Conservation (phyloP, 1,140 invertebrate species). For the Ips typographus region DNA sequence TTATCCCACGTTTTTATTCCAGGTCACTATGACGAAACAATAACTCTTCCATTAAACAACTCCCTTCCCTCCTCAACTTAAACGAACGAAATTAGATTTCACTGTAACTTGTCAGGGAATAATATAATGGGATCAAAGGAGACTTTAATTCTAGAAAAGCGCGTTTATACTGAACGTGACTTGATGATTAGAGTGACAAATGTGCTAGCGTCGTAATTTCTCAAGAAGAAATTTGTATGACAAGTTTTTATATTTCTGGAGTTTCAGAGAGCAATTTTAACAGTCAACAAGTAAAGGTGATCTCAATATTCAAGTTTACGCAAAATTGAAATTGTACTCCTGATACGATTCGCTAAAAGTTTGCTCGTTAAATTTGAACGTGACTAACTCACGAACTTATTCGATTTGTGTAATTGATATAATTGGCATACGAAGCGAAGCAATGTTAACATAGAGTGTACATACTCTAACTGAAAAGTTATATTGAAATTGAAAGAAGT, state of each 20-base stretch:
- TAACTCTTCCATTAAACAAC: not conserved
- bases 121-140: not conserved
- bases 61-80: not conserved
- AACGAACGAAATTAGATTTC: constrained; percentile 1
- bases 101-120: constrained; percentile 1
- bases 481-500: no score
- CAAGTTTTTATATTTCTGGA: not conserved
- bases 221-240: not conserved
- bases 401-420: not conserved
- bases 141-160: not conserved
- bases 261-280: no score
- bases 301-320: not conserved
- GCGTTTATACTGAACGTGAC: constrained; percentile 4
- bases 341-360: not conserved
- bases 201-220: not conserved
- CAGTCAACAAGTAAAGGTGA: not conserved
- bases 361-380: not conserved
- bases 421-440: not conserved
- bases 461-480: no score
- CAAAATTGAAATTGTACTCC: not conserved
- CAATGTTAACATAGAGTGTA: no score
- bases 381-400: not conserved
- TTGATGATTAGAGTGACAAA: not conserved
- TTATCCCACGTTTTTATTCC: no score
- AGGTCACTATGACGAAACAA: not conserved